A percentile compares a stretch with the other conserved stretches of the same genome.
Conservation (phyloP, 2,888 invertebrate genomes). For the Dryococelus australis region DNA sequence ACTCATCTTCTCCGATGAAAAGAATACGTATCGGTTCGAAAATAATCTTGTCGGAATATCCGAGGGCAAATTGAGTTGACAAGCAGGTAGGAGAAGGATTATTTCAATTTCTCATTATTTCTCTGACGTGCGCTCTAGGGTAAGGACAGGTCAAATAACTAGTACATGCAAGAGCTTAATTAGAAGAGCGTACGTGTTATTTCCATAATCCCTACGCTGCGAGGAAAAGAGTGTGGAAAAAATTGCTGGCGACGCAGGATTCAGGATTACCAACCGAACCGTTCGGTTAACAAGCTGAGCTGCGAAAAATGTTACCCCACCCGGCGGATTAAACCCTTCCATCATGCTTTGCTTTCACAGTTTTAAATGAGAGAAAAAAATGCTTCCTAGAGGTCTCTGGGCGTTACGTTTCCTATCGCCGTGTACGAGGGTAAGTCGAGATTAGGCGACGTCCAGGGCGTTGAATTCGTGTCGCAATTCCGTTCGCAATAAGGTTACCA, state of each 20-base stretch:
- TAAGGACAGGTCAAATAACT: not conserved
- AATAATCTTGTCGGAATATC: not conserved
- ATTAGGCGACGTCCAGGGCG: not conserved
- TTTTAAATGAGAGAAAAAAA: not conserved
- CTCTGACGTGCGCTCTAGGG: not conserved
- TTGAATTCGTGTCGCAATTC: not conserved
- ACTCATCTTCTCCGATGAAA: not conserved
- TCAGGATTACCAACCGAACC: slow-evolving; percentile 1
- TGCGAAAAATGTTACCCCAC: not conserved
- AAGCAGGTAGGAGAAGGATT: not conserved
- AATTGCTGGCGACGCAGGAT: not conserved
- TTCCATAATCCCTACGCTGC: not conserved
- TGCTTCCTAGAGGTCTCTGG: not conserved
- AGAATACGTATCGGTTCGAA: not conserved
- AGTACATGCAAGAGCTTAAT: not conserved
- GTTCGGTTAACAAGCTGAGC: slow-evolving; percentile 10
- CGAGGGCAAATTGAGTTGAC: not conserved
- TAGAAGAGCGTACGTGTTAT: not conserved
- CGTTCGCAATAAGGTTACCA: not conserved
- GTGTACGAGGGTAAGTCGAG: not conserved
- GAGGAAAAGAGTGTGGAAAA: not conserved
- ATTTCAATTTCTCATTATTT: not conserved
- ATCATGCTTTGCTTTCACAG: slow-evolving; percentile 11
- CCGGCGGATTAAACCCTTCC: not conserved
- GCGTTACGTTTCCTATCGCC: no score